Evolutionary conservation across 2,797 vertebrate species (phyloP).

Genomic region (Prunella strophiata): DNA sequence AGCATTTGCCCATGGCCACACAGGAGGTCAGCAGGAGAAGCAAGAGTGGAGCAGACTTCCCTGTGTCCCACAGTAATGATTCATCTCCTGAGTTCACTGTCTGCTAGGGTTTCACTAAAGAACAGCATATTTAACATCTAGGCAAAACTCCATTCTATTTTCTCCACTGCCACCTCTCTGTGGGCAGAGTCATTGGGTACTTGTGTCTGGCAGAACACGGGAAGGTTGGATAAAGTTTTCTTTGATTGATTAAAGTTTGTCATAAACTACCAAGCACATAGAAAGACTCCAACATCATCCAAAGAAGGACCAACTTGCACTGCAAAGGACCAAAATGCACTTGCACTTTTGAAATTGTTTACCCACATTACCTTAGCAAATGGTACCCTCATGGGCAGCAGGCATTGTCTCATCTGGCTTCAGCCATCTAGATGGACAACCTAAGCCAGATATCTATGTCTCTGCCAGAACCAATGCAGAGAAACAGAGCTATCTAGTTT

Average conservation of each 20-base stretch:
- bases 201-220: background rate
- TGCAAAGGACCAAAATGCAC: background rate
- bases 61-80: background rate
- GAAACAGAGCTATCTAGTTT: background rate
- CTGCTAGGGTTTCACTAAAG: background rate
- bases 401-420: background rate
- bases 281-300: background rate
- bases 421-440: background rate
- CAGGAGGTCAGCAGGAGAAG: conserved; percentile 22
- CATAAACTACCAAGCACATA: background rate
- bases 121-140: background rate
- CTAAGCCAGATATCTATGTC: background rate
- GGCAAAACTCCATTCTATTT: background rate
- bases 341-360: background rate
- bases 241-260: background rate
- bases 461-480: background rate
- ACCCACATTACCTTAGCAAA: background rate
- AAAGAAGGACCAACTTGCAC: background rate
- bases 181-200: background rate
- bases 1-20: conserved; percentile 19
- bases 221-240: background rate
- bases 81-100: background rate
- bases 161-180: background rate
- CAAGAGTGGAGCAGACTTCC: background rate
- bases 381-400: background rate